phyloP scores from a whole-genome alignment of 2,797 vertebrate genomes.

The Hephaestus fuliginosus region DNA sequence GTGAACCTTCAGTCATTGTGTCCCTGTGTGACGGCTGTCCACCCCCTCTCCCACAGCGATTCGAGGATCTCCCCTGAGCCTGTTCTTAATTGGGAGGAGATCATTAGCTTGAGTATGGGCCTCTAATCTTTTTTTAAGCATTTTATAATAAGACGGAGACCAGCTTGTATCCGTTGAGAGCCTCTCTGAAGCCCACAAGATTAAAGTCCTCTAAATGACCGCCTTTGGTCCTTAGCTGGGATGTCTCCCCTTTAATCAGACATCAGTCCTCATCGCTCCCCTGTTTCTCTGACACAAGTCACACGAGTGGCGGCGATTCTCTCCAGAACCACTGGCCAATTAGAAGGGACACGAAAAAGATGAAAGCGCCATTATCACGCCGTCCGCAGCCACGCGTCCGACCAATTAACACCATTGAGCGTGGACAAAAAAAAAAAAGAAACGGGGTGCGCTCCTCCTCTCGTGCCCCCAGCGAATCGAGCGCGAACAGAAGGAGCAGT shows the following conservation, averaged over 20 bases:
- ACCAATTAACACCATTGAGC: constrained; percentile 68
- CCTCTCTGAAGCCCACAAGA: constrained; percentile 63
- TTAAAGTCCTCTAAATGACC: constrained; percentile 81
- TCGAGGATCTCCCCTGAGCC: constrained; percentile 59
- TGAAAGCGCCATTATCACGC: constrained; percentile 71
- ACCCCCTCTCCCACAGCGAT: constrained; percentile 25
- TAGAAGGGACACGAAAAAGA: constrained; percentile 64
- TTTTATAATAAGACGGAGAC: constrained; percentile 76
- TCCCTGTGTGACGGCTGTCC: constrained; percentile 40
- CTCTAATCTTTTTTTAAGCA: constrained; percentile 77
- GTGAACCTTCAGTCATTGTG: constrained; percentile 30
- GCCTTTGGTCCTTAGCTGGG: constrained; percentile 59
- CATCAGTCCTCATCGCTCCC: constrained; percentile 44
- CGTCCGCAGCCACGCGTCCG: constrained; percentile 54
- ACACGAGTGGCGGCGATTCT: not conserved
- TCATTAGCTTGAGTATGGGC: constrained; percentile 67
- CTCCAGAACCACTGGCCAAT: constrained; percentile 70
- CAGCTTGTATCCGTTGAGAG: constrained; percentile 63
- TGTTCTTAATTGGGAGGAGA: constrained; percentile 75
- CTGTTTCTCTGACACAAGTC: constrained; percentile 54
- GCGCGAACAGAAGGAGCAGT: constrained; percentile 33
- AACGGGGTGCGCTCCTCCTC: not conserved
- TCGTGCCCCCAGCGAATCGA: constrained; percentile 29
- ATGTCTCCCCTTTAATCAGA: constrained; percentile 71
- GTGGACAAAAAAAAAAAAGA: constrained; percentile 19